phyloP scores from a whole-genome alignment of 2,888 invertebrate genomes.

The Lissocephala sabroskyi region DNA sequence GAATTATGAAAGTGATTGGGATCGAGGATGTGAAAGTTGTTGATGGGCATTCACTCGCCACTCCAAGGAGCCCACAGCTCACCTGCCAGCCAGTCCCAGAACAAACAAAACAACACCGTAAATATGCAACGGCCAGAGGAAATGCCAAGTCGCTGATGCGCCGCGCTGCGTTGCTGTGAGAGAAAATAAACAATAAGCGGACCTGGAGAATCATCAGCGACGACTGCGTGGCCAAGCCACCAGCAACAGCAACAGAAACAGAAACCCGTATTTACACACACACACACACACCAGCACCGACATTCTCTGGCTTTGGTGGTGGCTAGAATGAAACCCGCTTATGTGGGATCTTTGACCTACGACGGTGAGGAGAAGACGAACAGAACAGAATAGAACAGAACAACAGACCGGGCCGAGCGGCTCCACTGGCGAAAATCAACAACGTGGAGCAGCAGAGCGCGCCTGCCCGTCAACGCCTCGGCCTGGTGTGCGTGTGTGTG shows the following conservation, averaged over 20 bases:
- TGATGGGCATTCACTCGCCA: constrained; percentile 16
- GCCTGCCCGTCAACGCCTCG: constrained; percentile 47
- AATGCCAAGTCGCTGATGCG: constrained; percentile 42
- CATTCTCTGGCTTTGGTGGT: constrained; percentile 16
- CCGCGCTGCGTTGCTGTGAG: constrained; percentile 1
- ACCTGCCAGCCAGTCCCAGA: too few species aligned
- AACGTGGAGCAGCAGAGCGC: constrained; percentile 44
- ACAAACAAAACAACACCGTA: constrained; percentile 28
- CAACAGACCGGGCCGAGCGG: constrained; percentile 7
- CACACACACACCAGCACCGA: constrained; percentile 16
- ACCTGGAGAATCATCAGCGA: constrained; percentile 4
- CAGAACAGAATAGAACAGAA: constrained; percentile 19
- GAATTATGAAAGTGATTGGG: constrained; percentile 53
- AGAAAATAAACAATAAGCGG: constrained; percentile 30
- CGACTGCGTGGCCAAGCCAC: constrained; percentile 2
- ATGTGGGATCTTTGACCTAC: constrained; percentile 71
- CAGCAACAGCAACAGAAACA: constrained; percentile 27
- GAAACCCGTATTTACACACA: constrained; percentile 53
- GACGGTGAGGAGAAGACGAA: constrained; percentile 61
- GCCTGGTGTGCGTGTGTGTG: constrained; percentile 12
- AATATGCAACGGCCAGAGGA: constrained; percentile 36
- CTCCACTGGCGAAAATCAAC: constrained; percentile 30
- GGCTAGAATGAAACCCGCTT: constrained; percentile 61
- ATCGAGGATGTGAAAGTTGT: constrained; percentile 58
- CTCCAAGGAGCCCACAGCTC: constrained; percentile 14